Conservation (phyloP, 1,140 invertebrate genomes). For the Magallana angulata region DNA sequence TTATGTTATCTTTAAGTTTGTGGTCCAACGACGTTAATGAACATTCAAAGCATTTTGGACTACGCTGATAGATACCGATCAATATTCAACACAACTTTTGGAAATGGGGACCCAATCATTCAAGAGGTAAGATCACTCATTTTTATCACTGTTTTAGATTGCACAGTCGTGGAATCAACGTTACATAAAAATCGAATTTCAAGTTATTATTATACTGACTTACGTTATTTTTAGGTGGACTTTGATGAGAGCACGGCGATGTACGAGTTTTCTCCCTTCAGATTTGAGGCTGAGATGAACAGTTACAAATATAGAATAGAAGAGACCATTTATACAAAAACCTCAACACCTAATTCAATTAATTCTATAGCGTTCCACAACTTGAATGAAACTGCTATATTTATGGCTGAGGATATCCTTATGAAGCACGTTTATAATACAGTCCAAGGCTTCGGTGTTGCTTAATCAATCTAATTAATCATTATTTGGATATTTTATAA, state of each 20-base stretch:
- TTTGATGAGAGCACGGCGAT: background rate
- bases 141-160: background rate
- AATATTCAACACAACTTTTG: background rate
- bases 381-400: background rate
- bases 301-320: conserved; percentile 6
- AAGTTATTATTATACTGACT: no score
- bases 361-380: background rate
- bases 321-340: background rate
- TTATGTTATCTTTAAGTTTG: background rate
- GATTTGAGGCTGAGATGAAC: background rate
- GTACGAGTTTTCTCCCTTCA: background rate
- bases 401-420: background rate
- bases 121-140: background rate
- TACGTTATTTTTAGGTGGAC: background rate
- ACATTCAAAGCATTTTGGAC: background rate
- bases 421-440: background rate
- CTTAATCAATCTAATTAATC: background rate
- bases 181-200: no score
- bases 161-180: no score
- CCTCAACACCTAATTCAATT: background rate
- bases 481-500: no score
- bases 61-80: background rate
- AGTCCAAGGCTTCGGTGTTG: background rate
- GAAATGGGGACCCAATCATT: background rate
- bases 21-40: background rate